Percentiles rank a stretch among this genome's conserved stretches.
Evolutionary conservation across 2,888 invertebrate genomes (phyloP).

Genomic region (Unio pictorum): DNA sequence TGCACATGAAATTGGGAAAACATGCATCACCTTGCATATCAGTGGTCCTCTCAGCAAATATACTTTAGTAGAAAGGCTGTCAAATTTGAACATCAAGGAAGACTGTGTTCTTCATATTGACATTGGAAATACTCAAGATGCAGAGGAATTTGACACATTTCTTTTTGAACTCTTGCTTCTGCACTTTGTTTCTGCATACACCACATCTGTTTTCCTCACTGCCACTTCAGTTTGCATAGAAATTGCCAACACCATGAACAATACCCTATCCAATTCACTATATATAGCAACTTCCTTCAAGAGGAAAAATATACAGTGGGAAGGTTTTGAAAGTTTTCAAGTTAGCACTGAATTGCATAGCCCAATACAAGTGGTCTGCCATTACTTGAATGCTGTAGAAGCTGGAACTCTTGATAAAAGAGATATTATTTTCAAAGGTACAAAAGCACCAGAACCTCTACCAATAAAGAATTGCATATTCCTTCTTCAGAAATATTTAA

Average conservation of each 20-base stretch:
- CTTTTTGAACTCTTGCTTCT: slow-evolving; percentile 47
- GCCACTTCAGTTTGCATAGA: slow-evolving; percentile 36
- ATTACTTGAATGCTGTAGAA: slow-evolving; percentile 29
- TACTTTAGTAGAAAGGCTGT: slow-evolving; percentile 23
- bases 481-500: slow-evolving; percentile 29
- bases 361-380: slow-evolving; percentile 48
- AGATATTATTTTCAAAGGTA: slow-evolving; percentile 29
- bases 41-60: slow-evolving; percentile 36
- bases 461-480: slow-evolving; percentile 16
- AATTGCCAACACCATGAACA: slow-evolving; percentile 43
- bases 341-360: slow-evolving; percentile 38
- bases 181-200: slow-evolving; percentile 26
- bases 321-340: slow-evolving; percentile 25
- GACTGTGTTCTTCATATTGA: slow-evolving; percentile 40
- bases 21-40: slow-evolving; percentile 31
- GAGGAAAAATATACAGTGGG: slow-evolving; percentile 28
- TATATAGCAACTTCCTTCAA: slow-evolving; percentile 35
- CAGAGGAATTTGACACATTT: slow-evolving; percentile 36
- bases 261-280: slow-evolving; percentile 36
- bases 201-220: slow-evolving; percentile 16
- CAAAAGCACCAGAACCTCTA: slow-evolving; percentile 22
- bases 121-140: slow-evolving; percentile 30
- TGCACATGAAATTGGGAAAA: slow-evolving; percentile 14
- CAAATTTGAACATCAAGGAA: slow-evolving; percentile 12
- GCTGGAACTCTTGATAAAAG: slow-evolving; percentile 20